phyloP scores from a whole-genome alignment of 1,140 invertebrate species.

The Akabosia matsudoensis region DNA sequence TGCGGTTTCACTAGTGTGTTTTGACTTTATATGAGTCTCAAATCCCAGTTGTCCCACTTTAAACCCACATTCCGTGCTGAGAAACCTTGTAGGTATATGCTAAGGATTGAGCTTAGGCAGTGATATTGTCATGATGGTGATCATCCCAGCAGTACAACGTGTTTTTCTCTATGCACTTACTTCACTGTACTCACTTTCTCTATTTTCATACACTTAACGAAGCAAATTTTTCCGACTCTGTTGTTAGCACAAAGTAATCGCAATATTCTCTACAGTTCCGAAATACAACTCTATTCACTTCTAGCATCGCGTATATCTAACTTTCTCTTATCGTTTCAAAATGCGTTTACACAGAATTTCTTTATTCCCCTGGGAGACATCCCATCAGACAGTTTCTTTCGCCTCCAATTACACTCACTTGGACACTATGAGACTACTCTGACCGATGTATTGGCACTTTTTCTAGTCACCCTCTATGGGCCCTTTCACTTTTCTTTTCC shows the following conservation, averaged over 20 bases:
- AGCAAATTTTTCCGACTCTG: no score
- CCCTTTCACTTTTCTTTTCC: slow-evolving; percentile 16
- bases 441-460: not conserved
- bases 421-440: not conserved
- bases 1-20: not conserved
- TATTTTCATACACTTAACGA: no score
- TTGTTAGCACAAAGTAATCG: no score
- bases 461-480: slow-evolving; percentile 12
- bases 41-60: slow-evolving; percentile 20
- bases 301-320: not conserved
- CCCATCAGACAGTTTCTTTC: slow-evolving; percentile 20
- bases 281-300: not conserved
- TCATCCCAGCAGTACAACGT: not conserved
- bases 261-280: not conserved
- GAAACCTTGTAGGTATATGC: not conserved
- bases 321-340: not conserved
- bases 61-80: slow-evolving; percentile 8
- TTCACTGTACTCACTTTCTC: not conserved
- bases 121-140: no score
- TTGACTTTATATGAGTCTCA: not conserved
- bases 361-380: not conserved
- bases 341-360: not conserved
- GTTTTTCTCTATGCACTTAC: not conserved
- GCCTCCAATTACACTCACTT: slow-evolving; percentile 22
- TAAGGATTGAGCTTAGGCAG: no score